Evolutionary conservation across 2,797 vertebrate genomes (phyloP), one percentile per base, ranked within the genome.

Genomic region (Agapornis canus): DNA sequence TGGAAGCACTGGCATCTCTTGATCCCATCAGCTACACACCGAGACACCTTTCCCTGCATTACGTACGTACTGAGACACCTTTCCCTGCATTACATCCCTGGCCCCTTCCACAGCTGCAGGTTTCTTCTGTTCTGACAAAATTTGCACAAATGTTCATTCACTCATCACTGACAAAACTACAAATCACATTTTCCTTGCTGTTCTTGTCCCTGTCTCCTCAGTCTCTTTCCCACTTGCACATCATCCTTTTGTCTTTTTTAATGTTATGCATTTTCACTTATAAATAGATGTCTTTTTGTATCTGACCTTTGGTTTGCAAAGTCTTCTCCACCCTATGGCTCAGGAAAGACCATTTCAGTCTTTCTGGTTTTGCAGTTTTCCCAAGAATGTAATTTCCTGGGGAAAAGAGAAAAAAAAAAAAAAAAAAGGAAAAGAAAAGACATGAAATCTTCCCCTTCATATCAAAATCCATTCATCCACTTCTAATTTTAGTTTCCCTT

Each of bases 401-500:
- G 51, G 69, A 65, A 94, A 83, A 94, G 49, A 78, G 86, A 96
- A 95, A 89, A 61, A 9, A 18, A 87, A 69, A 49, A 56, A 0
- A 22, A 81, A 92, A 59, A 73, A n/a, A 35, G 9, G 31, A 45
- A 45, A 21, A 35, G 9, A 32, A 45, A 45, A 21, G n/a, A 76
- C 69, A 93, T n/a, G n/a, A 91, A 95, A 95, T 94, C 87, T 92
- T 95, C 85, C 82, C 95, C 65, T 97, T 97, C 90, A 21, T 97
- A 98, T 98, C 94, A 97, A 97, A 97, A 97, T 96, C 91, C 95
- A 95, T 95, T 95, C 75, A 96, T 92, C 84, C 92, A 91, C 88
- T 97, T 97, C 97, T 96, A 98, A 97, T 94, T 98, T 98, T 98
- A 98, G 97, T 82, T 96, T 95, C 86, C 94, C 79, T 93, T 90